Conservation (phyloP, 2,888 invertebrate genomes). For the Aphodius sticticus region DNA sequence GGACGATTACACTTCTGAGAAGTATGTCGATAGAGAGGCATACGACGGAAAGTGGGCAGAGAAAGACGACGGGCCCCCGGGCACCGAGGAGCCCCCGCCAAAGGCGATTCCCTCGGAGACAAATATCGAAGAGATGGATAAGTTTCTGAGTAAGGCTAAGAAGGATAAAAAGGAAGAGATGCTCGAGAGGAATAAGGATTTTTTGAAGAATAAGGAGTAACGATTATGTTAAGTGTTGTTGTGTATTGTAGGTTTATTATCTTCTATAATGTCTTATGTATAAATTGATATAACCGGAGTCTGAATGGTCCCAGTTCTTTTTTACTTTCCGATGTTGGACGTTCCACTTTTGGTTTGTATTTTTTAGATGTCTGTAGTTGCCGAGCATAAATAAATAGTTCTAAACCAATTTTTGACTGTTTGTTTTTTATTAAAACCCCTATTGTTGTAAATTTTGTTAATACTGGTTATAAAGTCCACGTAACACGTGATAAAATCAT, state of each 20-base stretch:
- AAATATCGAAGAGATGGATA: constrained; percentile 65
- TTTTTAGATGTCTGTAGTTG: background rate
- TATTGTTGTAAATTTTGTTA: too few species aligned
- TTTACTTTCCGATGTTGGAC: background rate
- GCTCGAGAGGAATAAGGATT: constrained; percentile 63
- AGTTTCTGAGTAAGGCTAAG: constrained; percentile 65
- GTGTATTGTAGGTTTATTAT: constrained; percentile 16
- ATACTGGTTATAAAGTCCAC: background rate
- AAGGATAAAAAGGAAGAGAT: constrained; percentile 67
- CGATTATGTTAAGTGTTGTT: constrained; percentile 29
- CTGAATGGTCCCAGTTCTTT: constrained; percentile 5
- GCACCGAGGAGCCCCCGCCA: constrained; percentile 39
- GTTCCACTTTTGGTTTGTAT: constrained; percentile 8
- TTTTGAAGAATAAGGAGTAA: constrained; percentile 55
- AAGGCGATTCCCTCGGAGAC: constrained; percentile 54
- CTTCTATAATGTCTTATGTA: constrained; percentile 9
- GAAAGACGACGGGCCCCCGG: constrained; percentile 59
- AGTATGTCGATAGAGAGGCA: constrained; percentile 68
- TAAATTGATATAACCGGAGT: constrained; percentile 9
- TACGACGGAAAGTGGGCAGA: constrained; percentile 74
- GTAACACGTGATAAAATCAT: too few species aligned
- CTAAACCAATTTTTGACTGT: background rate
- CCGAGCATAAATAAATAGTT: background rate
- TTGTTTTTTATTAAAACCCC: too few species aligned
- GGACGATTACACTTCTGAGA: constrained; percentile 61